Percentiles rank a stretch among this genome's conserved stretches.
phyloP scores from a whole-genome alignment of 1,140 invertebrate species.

The Danaus melanippus region DNA sequence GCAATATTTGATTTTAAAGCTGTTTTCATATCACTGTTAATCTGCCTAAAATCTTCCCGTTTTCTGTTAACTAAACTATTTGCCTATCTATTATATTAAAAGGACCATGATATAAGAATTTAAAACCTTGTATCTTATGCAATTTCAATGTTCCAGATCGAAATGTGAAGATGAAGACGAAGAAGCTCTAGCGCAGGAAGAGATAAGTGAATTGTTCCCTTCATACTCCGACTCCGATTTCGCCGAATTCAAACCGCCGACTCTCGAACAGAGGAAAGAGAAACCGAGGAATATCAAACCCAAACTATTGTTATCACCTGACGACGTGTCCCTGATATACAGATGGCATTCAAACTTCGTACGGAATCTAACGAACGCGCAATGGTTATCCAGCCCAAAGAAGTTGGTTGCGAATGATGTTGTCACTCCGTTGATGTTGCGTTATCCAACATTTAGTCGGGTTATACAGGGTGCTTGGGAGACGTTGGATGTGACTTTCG shows the following conservation, averaged over 20 bases:
- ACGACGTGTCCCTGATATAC: slow-evolving; percentile 74
- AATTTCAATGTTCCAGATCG: slow-evolving; percentile 50
- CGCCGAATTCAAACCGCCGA: slow-evolving; percentile 72
- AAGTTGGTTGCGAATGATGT: slow-evolving; percentile 65
- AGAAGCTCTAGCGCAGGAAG: slow-evolving; percentile 80
- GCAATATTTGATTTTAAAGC: too few relatives aligned
- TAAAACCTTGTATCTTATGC: too few relatives aligned
- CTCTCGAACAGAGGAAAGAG: slow-evolving; percentile 49
- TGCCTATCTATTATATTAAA: slow-evolving; percentile 1
- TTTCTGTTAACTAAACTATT: not conserved
- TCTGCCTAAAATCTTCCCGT: too few relatives aligned
- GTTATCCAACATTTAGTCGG: slow-evolving; percentile 74
- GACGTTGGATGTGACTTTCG: slow-evolving; percentile 68
- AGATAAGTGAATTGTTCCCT: slow-evolving; percentile 85
- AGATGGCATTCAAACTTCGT: slow-evolving; percentile 77
- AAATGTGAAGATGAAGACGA: slow-evolving; percentile 78
- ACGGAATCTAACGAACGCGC: slow-evolving; percentile 68
- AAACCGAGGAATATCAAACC: slow-evolving; percentile 33
- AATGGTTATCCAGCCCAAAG: slow-evolving; percentile 72
- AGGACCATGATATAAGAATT: too few relatives aligned
- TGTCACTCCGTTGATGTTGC: slow-evolving; percentile 71
- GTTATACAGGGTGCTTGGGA: slow-evolving; percentile 65
- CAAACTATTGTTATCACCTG: slow-evolving; percentile 64
- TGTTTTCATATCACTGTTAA: too few relatives aligned
- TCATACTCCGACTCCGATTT: slow-evolving; percentile 81